Conservation (phyloP, 2,888 invertebrate species). For the Heliconius erato region DNA sequence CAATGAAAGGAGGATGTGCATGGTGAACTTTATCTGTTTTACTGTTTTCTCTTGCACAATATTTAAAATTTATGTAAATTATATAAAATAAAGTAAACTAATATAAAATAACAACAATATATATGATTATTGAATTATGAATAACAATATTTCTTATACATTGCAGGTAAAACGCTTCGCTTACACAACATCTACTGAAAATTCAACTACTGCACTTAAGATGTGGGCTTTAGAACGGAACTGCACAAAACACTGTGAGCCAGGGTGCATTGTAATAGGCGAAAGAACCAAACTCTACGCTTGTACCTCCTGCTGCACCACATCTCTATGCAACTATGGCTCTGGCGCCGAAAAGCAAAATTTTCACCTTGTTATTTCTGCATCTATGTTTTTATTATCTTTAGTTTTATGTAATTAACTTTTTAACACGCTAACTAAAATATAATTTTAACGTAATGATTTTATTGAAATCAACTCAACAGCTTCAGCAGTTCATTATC, state of each 20-base stretch:
- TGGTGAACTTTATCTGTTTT: constrained; percentile 83
- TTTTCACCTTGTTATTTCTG: constrained; percentile 31
- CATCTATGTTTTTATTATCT: constrained; percentile 18
- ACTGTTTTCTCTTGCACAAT: background rate
- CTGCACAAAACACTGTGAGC: constrained; percentile 93
- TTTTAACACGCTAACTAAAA: background rate
- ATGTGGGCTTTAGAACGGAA: constrained; percentile 94
- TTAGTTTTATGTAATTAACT: constrained; percentile 28
- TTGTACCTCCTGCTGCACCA: constrained; percentile 94
- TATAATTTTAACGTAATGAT: background rate
- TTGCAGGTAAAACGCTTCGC: constrained; percentile 92
- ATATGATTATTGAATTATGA: background rate
- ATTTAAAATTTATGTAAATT: background rate
- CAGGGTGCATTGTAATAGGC: constrained; percentile 95
- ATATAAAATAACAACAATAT: background rate
- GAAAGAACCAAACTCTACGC: constrained; percentile 95
- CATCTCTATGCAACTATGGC: constrained; percentile 92
- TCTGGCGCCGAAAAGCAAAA: constrained; percentile 72
- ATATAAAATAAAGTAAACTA: background rate
- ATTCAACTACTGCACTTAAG: constrained; percentile 88
- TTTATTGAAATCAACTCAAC: constrained; percentile 14
- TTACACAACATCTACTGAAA: constrained; percentile 93
- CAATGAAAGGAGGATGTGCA: constrained; percentile 91
- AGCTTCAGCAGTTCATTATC: constrained; percentile 25
- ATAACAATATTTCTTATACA: background rate